phyloP scores from a whole-genome alignment of 1,140 invertebrate genomes.

The Amphibalanus amphitrite region DNA sequence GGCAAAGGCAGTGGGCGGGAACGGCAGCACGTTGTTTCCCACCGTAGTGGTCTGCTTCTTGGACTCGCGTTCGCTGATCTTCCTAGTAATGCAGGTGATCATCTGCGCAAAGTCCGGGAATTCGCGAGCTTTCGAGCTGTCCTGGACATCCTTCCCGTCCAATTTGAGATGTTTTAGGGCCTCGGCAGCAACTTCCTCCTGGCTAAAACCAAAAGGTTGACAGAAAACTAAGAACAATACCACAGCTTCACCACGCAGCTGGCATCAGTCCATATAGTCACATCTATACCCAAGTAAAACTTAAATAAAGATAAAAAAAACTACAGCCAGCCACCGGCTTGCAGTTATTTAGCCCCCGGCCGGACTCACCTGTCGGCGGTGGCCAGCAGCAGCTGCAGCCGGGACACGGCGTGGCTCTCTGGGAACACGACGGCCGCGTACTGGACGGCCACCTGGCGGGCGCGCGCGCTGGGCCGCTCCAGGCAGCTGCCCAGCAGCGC shows the following conservation, averaged over 20 bases:
- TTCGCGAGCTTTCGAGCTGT: background rate
- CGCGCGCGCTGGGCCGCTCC: slow-evolving; percentile 45
- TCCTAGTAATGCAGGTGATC: background rate
- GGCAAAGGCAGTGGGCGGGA: background rate
- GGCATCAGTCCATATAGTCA: too few species aligned
- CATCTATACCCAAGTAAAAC: too few species aligned
- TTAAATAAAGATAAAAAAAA: too few species aligned
- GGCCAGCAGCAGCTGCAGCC: slow-evolving; percentile 65
- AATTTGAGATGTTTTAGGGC: background rate
- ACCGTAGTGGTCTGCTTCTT: background rate
- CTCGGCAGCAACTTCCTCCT: background rate
- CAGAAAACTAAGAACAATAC: too few species aligned
- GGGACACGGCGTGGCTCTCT: slow-evolving; percentile 54
- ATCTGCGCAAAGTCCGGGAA: background rate
- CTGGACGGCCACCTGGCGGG: slow-evolving; percentile 59
- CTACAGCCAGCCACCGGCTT: too few species aligned
- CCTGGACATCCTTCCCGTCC: background rate
- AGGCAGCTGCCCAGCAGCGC: slow-evolving; percentile 40
- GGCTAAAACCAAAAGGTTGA: background rate
- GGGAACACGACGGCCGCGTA: slow-evolving; percentile 67
- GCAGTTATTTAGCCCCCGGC: too few species aligned
- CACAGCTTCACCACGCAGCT: too few species aligned
- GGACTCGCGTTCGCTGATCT: background rate
- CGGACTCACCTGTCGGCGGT: slow-evolving; percentile 55
- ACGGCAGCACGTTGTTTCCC: background rate